These are phyloP conservation scores for Sebastes umbrosus DNA, from an alignment of 2,797 vertebrate species.

Conservation along the genomic window DNA sequence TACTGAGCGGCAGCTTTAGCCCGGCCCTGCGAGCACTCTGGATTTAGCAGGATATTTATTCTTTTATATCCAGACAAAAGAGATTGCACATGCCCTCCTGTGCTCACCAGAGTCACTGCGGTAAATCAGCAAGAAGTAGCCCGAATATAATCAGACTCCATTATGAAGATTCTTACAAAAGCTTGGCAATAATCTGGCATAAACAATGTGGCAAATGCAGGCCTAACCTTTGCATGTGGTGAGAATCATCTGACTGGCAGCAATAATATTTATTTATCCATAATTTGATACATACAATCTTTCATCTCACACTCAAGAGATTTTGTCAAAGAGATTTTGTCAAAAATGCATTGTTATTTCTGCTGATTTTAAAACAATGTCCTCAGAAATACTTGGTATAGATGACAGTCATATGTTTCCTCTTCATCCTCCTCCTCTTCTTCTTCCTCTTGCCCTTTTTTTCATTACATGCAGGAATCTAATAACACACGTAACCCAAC, in stretches of 20 bases:
- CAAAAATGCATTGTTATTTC: not conserved
- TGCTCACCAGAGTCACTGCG: constrained; percentile 62
- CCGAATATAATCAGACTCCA: constrained; percentile 73
- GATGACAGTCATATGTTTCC: not conserved
- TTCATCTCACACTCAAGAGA: not conserved
- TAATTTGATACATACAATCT: not conserved
- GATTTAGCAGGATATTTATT: constrained; percentile 86
- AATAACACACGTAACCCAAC: constrained; percentile 68
- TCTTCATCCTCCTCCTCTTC: constrained; percentile 19
- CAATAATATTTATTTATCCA: not conserved
- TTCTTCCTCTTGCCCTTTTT: constrained; percentile 29
- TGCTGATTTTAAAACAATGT: not conserved
- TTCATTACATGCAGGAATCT: constrained; percentile 62
- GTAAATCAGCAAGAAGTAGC: constrained; percentile 70
- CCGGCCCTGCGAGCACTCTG: constrained; percentile 75
- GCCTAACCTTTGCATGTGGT: constrained; percentile 33
- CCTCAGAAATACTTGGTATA: not conserved
- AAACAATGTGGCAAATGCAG: constrained; percentile 62
- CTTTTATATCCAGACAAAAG: constrained; percentile 87
- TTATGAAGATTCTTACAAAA: constrained; percentile 62
- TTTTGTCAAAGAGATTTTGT: no score
- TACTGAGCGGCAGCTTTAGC: constrained; percentile 85
- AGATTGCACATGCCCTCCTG: constrained; percentile 80
- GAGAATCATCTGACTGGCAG: constrained; percentile 1
- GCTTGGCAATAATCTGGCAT: constrained; percentile 56